Conservation (phyloP, 1,140 invertebrate species). For the Lepidurus packardi region DNA sequence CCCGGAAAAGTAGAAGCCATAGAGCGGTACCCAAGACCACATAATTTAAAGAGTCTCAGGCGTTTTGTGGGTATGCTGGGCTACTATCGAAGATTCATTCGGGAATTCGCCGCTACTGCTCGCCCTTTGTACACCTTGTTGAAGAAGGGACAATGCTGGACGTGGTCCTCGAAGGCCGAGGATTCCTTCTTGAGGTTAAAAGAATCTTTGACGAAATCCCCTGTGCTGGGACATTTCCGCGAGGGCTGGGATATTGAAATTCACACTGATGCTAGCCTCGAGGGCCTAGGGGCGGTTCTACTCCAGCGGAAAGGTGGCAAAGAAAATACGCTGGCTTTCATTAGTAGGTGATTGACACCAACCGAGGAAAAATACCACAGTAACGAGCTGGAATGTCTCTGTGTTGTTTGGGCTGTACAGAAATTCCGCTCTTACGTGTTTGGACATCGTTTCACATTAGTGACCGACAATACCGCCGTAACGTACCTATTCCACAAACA, state of each 20-base stretch:
- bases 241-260: constrained; percentile 38
- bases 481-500: constrained; percentile 43
- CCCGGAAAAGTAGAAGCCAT: background rate
- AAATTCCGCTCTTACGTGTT: constrained; percentile 43
- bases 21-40: background rate
- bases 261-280: constrained; percentile 42
- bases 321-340: constrained; percentile 11
- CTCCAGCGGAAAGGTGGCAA: constrained; percentile 40
- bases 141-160: background rate
- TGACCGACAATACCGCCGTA: constrained; percentile 46
- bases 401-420: constrained; percentile 43
- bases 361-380: constrained; percentile 39
- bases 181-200: constrained; percentile 19
- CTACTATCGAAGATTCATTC: constrained; percentile 8
- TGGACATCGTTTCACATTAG: constrained; percentile 43
- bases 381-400: constrained; percentile 47
- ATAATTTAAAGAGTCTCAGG: background rate
- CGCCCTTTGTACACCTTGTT: background rate
- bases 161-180: background rate
- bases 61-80: constrained; percentile 2
- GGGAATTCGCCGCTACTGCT: background rate
- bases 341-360: constrained; percentile 20
- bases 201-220: constrained; percentile 23
- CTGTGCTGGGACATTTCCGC: constrained; percentile 25
- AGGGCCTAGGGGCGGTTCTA: constrained; percentile 43